Evolutionary conservation across 2,113 vertebrate species (phyloP).

Genomic region (Muscicapa adusta): DNA sequence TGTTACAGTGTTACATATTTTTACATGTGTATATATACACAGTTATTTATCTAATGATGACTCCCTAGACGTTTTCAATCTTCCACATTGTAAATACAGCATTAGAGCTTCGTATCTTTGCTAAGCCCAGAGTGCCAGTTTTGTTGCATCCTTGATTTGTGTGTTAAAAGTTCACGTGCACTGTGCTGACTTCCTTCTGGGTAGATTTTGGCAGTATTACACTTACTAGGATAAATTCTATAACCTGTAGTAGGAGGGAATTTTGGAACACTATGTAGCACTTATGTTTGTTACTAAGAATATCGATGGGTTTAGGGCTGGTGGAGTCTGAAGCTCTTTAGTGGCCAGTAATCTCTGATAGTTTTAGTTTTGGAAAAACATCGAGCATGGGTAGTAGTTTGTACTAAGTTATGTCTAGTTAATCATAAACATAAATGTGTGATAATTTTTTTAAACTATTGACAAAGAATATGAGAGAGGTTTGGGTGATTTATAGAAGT

Average conservation of each 20-base stretch:
- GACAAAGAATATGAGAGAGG: background rate
- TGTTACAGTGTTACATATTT: background rate
- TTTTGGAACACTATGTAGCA: background rate
- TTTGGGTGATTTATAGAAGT: background rate
- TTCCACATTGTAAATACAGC: background rate
- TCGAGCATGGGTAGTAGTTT: background rate
- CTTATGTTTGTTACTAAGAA: slow-evolving; percentile 4
- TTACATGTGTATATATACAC: too few relatives aligned
- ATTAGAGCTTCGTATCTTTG: background rate
- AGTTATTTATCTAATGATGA: background rate
- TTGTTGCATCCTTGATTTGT: background rate
- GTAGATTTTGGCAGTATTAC: background rate
- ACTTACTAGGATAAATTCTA: background rate
- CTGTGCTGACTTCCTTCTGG: background rate
- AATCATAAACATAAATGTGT: background rate
- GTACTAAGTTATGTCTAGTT: background rate
- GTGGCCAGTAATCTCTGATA: background rate
- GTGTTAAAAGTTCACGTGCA: background rate
- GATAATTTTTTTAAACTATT: background rate
- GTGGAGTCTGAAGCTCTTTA: background rate
- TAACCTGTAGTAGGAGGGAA: background rate
- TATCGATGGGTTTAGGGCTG: background rate
- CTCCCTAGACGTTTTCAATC: background rate
- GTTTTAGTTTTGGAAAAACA: slow-evolving; percentile 9
- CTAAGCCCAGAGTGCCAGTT: background rate